Evolutionary conservation across 1,140 invertebrate species (phyloP).

Genomic region (Neuroterus valhalla): DNA sequence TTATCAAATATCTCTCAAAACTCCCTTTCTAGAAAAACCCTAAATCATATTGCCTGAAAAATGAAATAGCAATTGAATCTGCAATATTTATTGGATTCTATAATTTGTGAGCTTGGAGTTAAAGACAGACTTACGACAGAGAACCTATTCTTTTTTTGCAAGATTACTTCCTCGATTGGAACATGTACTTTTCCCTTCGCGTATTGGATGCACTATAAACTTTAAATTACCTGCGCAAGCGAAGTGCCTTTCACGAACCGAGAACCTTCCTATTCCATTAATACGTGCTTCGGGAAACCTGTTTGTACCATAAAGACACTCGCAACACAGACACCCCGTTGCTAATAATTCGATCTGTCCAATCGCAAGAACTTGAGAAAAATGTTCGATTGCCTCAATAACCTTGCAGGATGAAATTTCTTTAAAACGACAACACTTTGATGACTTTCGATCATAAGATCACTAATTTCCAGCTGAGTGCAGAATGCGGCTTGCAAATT

Average conservation of each 20-base stretch:
- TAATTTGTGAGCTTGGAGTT: not conserved
- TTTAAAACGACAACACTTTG: conserved; percentile 24
- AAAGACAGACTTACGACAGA: conserved; percentile 17
- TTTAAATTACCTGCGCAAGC: conserved; percentile 23
- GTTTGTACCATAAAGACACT: conserved; percentile 39
- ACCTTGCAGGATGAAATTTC: conserved; percentile 9
- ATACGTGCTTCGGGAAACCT: conserved; percentile 50
- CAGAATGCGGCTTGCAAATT: conserved; percentile 10
- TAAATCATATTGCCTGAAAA: no score
- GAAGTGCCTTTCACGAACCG: conserved; percentile 15
- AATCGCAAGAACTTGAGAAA: conserved; percentile 26
- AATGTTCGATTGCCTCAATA: conserved; percentile 28
- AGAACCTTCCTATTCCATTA: conserved; percentile 45
- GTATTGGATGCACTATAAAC: conserved; percentile 30
- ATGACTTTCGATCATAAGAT: conserved; percentile 20
- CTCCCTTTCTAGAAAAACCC: no score
- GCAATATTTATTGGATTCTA: conserved; percentile 10
- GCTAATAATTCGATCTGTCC: conserved; percentile 47
- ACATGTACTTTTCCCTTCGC: conserved; percentile 22
- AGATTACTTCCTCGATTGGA: conserved; percentile 23
- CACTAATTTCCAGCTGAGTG: conserved; percentile 15
- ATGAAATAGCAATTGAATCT: conserved; percentile 16
- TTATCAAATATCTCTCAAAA: no score
- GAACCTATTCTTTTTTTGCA: conserved; percentile 46
- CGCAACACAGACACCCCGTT: conserved; percentile 34